These are phyloP conservation scores for Drosophila percnosoma DNA, from an alignment of 2,888 invertebrate genomes.

Conservation along the genomic window DNA sequence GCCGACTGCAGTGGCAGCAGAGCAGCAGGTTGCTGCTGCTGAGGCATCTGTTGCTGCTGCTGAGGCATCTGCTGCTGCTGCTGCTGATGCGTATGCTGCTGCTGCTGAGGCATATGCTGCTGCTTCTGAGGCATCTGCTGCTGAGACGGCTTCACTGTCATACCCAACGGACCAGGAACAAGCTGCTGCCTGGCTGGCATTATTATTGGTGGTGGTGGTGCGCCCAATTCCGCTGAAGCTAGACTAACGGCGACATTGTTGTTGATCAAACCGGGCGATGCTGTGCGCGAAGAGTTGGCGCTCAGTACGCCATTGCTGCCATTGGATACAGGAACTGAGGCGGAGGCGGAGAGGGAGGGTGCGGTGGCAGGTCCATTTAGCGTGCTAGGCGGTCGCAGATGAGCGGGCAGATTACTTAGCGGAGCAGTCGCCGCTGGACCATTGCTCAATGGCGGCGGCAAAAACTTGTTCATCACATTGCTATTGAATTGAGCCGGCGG, in stretches of 20 bases:
- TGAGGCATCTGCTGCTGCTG: neutral
- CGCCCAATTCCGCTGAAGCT: slow-evolving; percentile 8
- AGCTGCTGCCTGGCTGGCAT: slow-evolving; percentile 21
- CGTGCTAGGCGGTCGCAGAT: slow-evolving; percentile 63
- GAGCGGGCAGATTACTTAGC: slow-evolving; percentile 45
- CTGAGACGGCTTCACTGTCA: neutral
- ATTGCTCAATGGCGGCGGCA: slow-evolving; percentile 54
- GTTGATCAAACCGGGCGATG: slow-evolving; percentile 74
- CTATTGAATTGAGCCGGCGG: slow-evolving; percentile 54
- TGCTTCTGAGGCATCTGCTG: slow-evolving; percentile 5
- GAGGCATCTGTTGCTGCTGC: neutral
- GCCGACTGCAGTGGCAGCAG: neutral
- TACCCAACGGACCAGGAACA: slow-evolving; percentile 28
- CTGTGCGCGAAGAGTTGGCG: slow-evolving; percentile 83
- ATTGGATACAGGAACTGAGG: slow-evolving; percentile 50
- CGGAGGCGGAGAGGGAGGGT: neutral
- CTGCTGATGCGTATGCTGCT: slow-evolving; percentile 6
- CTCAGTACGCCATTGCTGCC: slow-evolving; percentile 77
- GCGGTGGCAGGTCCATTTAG: slow-evolving; percentile 59
- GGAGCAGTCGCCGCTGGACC: slow-evolving; percentile 21
- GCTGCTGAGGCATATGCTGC: neutral
- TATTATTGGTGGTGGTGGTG: slow-evolving; percentile 17
- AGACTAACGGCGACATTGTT: slow-evolving; percentile 3
- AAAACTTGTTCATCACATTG: slow-evolving; percentile 52
- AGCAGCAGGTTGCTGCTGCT: neutral